These are phyloP conservation scores for Peromyscus attwateri DNA, from an alignment of 2,797 vertebrate genomes.

Conservation along the genomic window DNA sequence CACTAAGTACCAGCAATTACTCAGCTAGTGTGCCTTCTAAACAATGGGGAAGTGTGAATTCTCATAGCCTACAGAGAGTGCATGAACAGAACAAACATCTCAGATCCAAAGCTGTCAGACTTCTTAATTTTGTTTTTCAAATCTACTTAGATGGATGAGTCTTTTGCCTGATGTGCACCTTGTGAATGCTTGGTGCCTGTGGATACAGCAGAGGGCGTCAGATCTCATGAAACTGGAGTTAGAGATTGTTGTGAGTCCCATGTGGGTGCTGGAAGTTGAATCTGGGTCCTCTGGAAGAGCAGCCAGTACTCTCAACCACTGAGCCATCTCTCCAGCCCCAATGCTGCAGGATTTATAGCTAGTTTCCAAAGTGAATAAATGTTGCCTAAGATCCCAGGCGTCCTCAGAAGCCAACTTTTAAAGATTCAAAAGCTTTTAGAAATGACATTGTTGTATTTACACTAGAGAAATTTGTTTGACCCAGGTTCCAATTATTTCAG, in stretches of 20 bases:
- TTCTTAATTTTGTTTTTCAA: background rate
- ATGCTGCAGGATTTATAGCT: background rate
- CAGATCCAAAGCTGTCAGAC: background rate
- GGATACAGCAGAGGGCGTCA: background rate
- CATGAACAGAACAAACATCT: background rate
- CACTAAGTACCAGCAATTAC: background rate
- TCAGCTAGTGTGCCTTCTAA: constrained; percentile 38
- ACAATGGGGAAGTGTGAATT: constrained; percentile 2
- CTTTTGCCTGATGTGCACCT: background rate
- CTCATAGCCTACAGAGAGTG: background rate
- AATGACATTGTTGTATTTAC: background rate
- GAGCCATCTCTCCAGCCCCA: background rate
- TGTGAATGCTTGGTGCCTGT: background rate
- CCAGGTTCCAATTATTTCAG: constrained; percentile 2
- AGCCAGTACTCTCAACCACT: too few species aligned
- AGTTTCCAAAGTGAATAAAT: constrained; percentile 3
- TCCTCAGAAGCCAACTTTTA: constrained; percentile 35
- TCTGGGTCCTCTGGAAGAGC: background rate
- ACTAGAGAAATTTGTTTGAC: background rate
- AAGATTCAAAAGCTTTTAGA: background rate
- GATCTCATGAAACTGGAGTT: background rate
- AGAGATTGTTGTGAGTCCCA: background rate
- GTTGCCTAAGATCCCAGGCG: constrained; percentile 3
- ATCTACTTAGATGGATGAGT: background rate
- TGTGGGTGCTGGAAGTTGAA: background rate